phyloP scores from a whole-genome alignment of 2,113 vertebrate species.

The Rhinogobius similis region DNA sequence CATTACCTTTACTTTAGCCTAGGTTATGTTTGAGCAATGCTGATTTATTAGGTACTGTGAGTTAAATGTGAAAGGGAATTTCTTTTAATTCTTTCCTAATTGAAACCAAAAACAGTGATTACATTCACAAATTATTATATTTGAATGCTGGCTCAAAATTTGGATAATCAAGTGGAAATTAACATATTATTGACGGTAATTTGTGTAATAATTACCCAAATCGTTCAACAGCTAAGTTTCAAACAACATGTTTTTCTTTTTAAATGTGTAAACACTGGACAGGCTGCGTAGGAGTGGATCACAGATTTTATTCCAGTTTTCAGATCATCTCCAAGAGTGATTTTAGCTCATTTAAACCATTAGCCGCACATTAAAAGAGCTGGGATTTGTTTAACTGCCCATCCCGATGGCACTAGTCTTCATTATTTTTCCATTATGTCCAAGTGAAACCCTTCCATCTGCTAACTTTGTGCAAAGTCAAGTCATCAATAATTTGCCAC shows the following conservation, averaged over 20 bases:
- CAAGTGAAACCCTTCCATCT: not conserved
- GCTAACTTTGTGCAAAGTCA: constrained; percentile 8
- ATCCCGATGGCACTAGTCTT: not conserved
- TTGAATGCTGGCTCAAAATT: not conserved
- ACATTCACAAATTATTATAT: not conserved
- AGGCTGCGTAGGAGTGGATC: not conserved
- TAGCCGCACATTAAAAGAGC: not conserved
- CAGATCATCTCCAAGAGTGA: not conserved
- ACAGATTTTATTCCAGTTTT: not conserved
- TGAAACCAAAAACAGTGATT: not conserved
- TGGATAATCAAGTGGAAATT: not conserved
- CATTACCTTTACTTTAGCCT: too few species aligned
- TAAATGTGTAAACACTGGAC: constrained; percentile 5
- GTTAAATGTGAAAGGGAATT: too few species aligned
- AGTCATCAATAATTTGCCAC: constrained; percentile 22
- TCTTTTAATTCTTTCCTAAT: not conserved
- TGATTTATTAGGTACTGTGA: too few species aligned
- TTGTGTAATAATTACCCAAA: not conserved
- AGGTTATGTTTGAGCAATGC: not conserved
- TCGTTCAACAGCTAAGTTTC: not conserved
- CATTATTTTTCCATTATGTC: constrained; percentile 1
- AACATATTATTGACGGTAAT: not conserved
- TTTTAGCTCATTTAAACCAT: not conserved
- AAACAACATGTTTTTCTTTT: not conserved
- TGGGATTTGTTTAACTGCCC: not conserved